phyloP scores from a whole-genome alignment of 2,113 vertebrate genomes.

The Neogobius melanostomus region DNA sequence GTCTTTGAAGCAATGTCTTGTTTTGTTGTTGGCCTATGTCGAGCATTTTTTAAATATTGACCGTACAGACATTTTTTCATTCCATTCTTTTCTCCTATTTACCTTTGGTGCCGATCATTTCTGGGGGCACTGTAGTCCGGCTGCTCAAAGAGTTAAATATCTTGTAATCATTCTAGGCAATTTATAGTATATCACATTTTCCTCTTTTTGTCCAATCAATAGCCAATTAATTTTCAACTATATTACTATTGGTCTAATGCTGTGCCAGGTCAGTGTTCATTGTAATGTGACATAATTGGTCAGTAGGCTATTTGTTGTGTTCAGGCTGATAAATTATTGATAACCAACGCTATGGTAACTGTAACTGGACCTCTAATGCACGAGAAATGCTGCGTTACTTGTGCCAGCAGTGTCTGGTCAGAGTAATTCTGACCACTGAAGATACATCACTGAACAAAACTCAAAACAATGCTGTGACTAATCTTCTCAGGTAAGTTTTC shows the following conservation, averaged over 20 bases:
- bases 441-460: neutral
- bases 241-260: neutral
- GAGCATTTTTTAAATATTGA: no score
- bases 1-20: no score
- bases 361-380: neutral
- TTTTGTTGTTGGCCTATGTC: no score
- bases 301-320: neutral
- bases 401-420: neutral
- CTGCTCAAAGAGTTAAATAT: no score
- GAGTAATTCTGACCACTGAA: neutral
- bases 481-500: conserved; percentile 62
- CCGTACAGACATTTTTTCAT: no score
- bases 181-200: no score
- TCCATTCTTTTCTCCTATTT: no score
- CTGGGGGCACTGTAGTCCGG: no score
- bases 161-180: no score
- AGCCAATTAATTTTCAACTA: no score
- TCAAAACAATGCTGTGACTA: conserved; percentile 60
- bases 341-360: neutral
- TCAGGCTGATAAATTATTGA: neutral
- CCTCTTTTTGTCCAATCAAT: no score
- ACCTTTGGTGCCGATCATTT: no score
- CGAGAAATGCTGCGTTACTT: conserved; percentile 24
- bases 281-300: neutral
- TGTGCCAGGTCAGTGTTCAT: conserved; percentile 17